Base-by-base conservation (phyloP, 2,113 vertebrate genomes). In the Ctenodactylus gundi region DNA sequence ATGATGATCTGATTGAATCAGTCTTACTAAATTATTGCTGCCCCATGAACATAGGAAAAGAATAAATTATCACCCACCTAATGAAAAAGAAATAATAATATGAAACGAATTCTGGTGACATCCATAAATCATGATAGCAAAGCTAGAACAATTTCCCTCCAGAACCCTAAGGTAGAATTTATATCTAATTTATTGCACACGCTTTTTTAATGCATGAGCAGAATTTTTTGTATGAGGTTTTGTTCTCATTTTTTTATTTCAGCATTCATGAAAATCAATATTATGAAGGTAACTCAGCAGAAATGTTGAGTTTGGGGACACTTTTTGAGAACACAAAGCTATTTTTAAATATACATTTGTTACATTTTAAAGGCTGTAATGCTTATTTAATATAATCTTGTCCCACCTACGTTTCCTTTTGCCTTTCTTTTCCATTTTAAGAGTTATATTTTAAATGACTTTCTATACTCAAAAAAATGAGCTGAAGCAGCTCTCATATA, bases 31-130 rank as follows among this genome's bases (percentile, higher is more conserved):
- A 97, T 98, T 97, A 96, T 86, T 89, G 82, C 94, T 85, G 86
- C 91, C 68, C 27, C 81, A 53, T 64, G 34, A 87, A 92, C 73
- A 87, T 85, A 94, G 75, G 80, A 96, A 96, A 94, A 93, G 57
- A 97, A 97, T 98, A 97, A 60, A 97, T 97, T 97, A 97, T 97
- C 95, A 97, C 9, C 93, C 96, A 88, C 95, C 94, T 93, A 93
- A 44, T 97, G 95, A n/a, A 7, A 55, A 95, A 68, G 94, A 62
- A 95, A 95, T 94, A 82, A 86, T 93, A 97, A 97, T 86, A 94
- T 97, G 94, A 97, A 97, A 97, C 97, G 85, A 86, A 90, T 92
- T 97, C 95, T 96, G 36, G 70, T 85, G 83, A 95, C 44, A 88
- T 77, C 80, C 57, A 92, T 97, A 98, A 98, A 97, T 98, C 1